phyloP scores from a whole-genome alignment of 1,140 invertebrate species.

The Drosophila rhopaloa region DNA sequence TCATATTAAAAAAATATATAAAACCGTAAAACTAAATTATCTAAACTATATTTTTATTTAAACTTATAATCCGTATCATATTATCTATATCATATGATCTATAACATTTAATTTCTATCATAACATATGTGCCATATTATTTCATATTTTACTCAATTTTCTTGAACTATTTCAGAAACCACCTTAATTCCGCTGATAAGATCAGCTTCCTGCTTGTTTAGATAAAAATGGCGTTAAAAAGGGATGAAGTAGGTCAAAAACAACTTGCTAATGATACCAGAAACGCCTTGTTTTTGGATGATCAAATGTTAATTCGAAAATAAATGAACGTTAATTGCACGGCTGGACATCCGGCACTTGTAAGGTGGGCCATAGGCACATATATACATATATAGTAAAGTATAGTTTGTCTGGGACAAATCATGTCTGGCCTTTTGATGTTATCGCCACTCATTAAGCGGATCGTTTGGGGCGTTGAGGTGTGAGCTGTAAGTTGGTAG shows the following conservation, averaged over 20 bases:
- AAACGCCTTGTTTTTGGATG: constrained; percentile 21
- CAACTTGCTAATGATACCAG: constrained; percentile 39
- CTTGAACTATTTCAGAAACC: neutral
- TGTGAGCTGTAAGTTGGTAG: constrained; percentile 36
- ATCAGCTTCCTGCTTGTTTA: neutral
- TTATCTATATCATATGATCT: neutral
- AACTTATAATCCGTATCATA: no score
- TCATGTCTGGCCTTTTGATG: constrained; percentile 83
- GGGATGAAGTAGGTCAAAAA: constrained; percentile 4
- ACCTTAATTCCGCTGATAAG: constrained; percentile 10
- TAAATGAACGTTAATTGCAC: constrained; percentile 83
- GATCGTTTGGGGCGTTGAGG: constrained; percentile 21
- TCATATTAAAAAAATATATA: no score
- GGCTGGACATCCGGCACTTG: constrained; percentile 26
- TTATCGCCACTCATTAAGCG: constrained; percentile 73
- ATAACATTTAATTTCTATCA: no score
- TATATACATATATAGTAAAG: constrained; percentile 22
- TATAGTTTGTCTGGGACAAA: constrained; percentile 59
- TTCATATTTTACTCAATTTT: neutral
- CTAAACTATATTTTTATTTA: no score
- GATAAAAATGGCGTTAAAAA: constrained; percentile 52
- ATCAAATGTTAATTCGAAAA: constrained; percentile 81
- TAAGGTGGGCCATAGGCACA: constrained; percentile 19
- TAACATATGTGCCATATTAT: neutral
- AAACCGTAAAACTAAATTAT: no score